These are phyloP conservation scores for Girardia tigrina DNA, from an alignment of 2,888 invertebrate genomes.

Conservation along the genomic window DNA sequence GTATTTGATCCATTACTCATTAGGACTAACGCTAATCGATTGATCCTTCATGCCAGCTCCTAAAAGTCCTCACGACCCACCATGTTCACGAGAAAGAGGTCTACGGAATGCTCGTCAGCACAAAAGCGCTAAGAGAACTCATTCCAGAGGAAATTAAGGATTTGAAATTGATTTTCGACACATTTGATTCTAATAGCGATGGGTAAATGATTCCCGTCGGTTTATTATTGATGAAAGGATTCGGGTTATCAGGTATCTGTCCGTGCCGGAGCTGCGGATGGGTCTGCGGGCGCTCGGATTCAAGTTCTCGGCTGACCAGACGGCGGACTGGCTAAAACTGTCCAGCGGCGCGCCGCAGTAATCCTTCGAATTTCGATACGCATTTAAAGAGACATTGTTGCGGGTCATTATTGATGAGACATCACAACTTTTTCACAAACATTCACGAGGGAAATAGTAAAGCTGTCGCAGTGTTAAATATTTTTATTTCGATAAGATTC, in stretches of 20 bases:
- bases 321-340: constrained; percentile 42
- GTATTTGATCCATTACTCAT: too few species aligned
- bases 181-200: constrained; percentile 45
- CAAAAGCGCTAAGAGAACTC: constrained; percentile 44
- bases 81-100: constrained; percentile 47
- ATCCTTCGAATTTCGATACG: too few species aligned
- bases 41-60: too few species aligned
- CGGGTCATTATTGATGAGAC: too few species aligned
- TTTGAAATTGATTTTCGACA: constrained; percentile 46
- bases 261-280: constrained; percentile 42
- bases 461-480: too few species aligned
- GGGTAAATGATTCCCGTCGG: constrained; percentile 40
- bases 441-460: too few species aligned
- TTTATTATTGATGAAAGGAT: background rate
- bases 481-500: too few species aligned
- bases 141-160: constrained; percentile 49
- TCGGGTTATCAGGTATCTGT: constrained; percentile 40
- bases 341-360: too few species aligned
- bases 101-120: constrained; percentile 45
- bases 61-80: constrained; percentile 44
- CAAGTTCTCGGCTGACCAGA: constrained; percentile 44
- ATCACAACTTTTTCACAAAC: too few species aligned
- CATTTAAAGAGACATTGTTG: too few species aligned
- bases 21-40: too few species aligned
- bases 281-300: constrained; percentile 46